These are phyloP conservation scores for Ardeotis arabs DNA, from an alignment of 2,113 vertebrate genomes.

Conservation along the genomic window DNA sequence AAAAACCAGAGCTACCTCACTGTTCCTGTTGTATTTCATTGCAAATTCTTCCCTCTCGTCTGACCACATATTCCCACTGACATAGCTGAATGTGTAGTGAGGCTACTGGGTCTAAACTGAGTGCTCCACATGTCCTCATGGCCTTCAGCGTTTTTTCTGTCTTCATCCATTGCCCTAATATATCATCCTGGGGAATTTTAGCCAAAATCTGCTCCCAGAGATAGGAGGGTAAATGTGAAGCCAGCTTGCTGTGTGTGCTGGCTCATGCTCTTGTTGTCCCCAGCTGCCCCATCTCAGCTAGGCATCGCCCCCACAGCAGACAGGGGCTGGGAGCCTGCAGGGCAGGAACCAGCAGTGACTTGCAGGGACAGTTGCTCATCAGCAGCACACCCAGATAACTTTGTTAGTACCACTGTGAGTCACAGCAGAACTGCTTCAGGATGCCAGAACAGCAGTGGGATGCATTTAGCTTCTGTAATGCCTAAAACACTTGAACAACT, in stretches of 20 bases:
- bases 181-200: background rate
- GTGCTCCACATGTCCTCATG: background rate
- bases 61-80: background rate
- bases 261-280: background rate
- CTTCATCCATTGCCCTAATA: background rate
- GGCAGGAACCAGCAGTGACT: background rate
- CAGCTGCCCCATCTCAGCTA: background rate
- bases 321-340: background rate
- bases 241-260: rapidly evolving
- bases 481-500: background rate
- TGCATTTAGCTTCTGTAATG: background rate
- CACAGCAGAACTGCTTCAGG: background rate
- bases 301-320: rapidly evolving
- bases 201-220: background rate
- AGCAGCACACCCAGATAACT: background rate
- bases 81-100: background rate
- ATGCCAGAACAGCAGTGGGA: background rate
- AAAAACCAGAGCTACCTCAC: background rate
- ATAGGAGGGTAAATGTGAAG: background rate
- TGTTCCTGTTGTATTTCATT: background rate
- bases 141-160: background rate
- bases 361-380: background rate
- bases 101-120: background rate
- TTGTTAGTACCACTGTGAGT: background rate
- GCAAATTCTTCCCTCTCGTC: background rate